phyloP scores from a whole-genome alignment of 2,113 vertebrate genomes.

The Vireo altiloquus region DNA sequence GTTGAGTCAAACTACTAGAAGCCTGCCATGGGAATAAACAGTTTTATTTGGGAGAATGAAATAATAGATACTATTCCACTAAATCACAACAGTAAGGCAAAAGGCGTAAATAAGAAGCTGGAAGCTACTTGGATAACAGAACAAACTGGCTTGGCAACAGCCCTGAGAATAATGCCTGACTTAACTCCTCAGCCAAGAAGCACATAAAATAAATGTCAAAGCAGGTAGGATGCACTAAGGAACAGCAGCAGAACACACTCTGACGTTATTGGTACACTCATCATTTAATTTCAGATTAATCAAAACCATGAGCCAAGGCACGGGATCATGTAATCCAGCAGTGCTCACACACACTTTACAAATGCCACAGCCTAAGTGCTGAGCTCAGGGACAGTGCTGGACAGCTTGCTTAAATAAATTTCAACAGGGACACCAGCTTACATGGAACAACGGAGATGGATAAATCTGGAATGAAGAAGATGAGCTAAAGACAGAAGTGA shows the following conservation, averaged over 20 bases:
- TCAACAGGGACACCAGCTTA: not conserved
- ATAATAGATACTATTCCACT: not conserved
- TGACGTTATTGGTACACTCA: not conserved
- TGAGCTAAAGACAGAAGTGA: not conserved
- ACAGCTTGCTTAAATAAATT: not conserved
- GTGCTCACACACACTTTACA: accelerated
- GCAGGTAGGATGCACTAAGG: not conserved
- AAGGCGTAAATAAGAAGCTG: not conserved
- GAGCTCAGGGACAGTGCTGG: not conserved
- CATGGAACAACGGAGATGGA: not conserved
- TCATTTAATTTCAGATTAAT: not conserved
- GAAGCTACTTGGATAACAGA: not conserved
- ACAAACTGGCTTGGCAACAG: not conserved
- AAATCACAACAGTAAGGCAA: not conserved
- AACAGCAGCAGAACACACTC: not conserved
- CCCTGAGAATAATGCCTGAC: not conserved
- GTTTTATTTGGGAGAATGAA: not conserved
- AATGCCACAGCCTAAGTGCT: not conserved
- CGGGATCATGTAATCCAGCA: not conserved
- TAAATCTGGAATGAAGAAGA: not conserved
- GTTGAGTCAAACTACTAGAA: not conserved
- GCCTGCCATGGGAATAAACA: not conserved
- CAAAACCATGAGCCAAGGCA: not conserved
- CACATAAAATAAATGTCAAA: not conserved
- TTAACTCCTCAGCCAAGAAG: not conserved